Percentiles rank a stretch among this genome's conserved stretches.
Evolutionary conservation across 1,140 invertebrate genomes (phyloP).

Genomic region (Rhagoletis zephyria): DNA sequence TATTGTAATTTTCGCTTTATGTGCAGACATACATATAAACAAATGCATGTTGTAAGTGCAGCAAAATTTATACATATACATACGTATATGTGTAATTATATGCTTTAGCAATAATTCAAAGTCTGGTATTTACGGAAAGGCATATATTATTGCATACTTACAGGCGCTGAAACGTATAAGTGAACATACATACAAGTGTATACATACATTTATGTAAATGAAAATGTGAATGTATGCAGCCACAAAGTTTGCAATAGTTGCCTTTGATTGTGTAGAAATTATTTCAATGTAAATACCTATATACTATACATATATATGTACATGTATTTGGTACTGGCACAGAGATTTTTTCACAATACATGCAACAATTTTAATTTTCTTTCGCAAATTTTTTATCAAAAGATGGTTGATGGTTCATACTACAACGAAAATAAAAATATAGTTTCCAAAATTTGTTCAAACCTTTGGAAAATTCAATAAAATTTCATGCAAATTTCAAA

Average conservation of each 20-base stretch:
- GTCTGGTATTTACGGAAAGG: background rate
- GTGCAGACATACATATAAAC: background rate
- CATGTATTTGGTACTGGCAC: too few relatives aligned
- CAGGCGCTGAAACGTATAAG: background rate
- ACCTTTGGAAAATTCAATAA: too few relatives aligned
- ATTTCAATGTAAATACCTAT: background rate
- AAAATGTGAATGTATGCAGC: background rate
- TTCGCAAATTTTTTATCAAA: too few relatives aligned
- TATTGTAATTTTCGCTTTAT: constrained; percentile 1
- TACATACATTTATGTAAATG: background rate
- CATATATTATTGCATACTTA: background rate
- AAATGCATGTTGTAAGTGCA: background rate
- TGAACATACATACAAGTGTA: background rate
- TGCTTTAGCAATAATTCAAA: background rate
- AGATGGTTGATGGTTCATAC: too few relatives aligned
- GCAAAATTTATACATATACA: background rate
- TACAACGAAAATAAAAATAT: too few relatives aligned
- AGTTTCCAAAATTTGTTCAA: too few relatives aligned
- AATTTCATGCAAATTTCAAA: too few relatives aligned
- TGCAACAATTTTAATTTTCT: too few relatives aligned
- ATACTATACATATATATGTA: too few relatives aligned
- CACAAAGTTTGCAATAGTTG: background rate
- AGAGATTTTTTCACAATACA: too few relatives aligned
- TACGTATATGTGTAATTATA: background rate
- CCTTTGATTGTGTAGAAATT: background rate